phyloP scores from a whole-genome alignment of 2,888 invertebrate genomes.

The Dromius quadrimaculatus region DNA sequence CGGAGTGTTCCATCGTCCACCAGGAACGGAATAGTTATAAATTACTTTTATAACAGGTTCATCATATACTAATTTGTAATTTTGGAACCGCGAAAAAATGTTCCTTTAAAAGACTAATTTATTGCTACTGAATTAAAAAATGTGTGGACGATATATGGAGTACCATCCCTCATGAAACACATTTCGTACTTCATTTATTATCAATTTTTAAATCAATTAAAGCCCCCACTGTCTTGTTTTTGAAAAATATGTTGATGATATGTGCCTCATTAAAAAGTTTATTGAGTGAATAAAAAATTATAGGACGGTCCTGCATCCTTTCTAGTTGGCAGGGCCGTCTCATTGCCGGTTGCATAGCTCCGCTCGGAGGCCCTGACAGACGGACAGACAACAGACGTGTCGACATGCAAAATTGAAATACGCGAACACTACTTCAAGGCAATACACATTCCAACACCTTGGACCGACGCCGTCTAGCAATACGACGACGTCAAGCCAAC shows the following conservation, averaged over 20 bases:
- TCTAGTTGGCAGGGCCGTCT: conserved; percentile 36
- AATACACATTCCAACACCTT: conserved; percentile 53
- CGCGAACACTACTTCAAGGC: conserved; percentile 51
- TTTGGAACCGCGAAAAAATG: too few species aligned
- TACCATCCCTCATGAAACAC: too few species aligned
- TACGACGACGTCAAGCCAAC: not conserved
- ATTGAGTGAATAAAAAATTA: too few species aligned
- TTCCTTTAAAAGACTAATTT: too few species aligned
- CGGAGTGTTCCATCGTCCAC: conserved; percentile 17
- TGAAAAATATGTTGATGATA: too few species aligned
- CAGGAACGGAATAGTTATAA: conserved; percentile 26
- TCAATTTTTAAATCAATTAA: too few species aligned
- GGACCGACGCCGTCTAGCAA: not conserved
- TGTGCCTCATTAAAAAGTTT: too few species aligned
- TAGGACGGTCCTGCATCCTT: conserved; percentile 30
- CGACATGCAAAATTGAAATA: conserved; percentile 53
- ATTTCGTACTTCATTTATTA: too few species aligned
- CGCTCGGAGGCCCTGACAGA: conserved; percentile 43
- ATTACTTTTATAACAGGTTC: not conserved
- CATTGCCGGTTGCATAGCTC: conserved; percentile 50
- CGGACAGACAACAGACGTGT: conserved; percentile 53
- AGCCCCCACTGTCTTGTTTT: too few species aligned
- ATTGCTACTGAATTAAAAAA: too few species aligned
- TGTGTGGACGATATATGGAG: too few species aligned
- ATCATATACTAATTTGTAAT: conserved; percentile 4